A percentile compares a stretch with the other conserved stretches of the same genome.
phyloP scores from a whole-genome alignment of 2,797 vertebrate species.

The Rhinella marina region DNA sequence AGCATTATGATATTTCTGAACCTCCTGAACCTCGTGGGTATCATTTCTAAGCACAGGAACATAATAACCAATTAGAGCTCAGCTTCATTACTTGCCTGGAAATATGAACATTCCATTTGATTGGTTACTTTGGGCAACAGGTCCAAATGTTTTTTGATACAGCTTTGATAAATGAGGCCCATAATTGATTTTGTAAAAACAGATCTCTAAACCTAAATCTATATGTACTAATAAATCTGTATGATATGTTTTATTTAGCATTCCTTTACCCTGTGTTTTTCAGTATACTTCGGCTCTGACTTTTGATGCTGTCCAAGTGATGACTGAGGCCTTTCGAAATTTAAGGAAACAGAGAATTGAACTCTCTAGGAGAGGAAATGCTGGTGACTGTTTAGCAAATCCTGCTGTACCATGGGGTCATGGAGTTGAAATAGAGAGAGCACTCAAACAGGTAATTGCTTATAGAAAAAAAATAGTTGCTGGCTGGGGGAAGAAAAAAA shows the following conservation, averaged over 20 bases:
- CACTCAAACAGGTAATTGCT: slow-evolving; percentile 90
- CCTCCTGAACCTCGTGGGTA: no score
- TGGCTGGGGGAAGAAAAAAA: neutral
- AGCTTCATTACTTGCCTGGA: no score
- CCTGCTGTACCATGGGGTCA: slow-evolving; percentile 97
- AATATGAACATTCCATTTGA: neutral
- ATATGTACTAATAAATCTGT: neutral
- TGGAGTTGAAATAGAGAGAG: slow-evolving; percentile 96
- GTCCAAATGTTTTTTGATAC: no score
- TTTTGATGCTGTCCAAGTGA: slow-evolving; percentile 97
- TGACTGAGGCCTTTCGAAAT: slow-evolving; percentile 97
- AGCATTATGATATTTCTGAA: no score
- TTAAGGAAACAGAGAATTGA: slow-evolving; percentile 94
- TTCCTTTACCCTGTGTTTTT: slow-evolving; percentile 57
- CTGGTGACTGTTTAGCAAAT: slow-evolving; percentile 95
- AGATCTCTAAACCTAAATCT: neutral
- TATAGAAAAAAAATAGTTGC: neutral
- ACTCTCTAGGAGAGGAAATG: slow-evolving; percentile 93
- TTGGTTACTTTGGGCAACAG: no score
- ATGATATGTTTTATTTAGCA: neutral
- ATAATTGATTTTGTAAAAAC: neutral
- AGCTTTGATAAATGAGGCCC: no score
- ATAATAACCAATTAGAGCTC: no score
- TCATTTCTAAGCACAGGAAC: no score
- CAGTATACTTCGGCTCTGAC: slow-evolving; percentile 98